A percentile compares a stretch with the other conserved stretches of the same genome.
These are phyloP conservation scores for Theonella swinhoei DNA, from an alignment of 37 sponge, comb jelly and placozoan genomes.

Conservation along the genomic window DNA sequence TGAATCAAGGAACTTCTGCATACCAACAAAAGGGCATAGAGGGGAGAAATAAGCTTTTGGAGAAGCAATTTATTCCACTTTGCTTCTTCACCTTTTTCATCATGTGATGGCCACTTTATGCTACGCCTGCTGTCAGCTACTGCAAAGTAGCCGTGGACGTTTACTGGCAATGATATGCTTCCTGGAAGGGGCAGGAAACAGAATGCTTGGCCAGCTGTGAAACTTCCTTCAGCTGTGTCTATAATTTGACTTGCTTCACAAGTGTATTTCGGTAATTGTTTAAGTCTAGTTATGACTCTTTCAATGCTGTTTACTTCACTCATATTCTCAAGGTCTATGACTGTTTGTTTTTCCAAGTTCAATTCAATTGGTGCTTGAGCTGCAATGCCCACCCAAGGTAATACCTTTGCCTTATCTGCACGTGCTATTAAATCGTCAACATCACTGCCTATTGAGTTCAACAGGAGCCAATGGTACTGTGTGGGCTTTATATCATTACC, in stretches of 20 bases:
- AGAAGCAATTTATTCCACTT: constrained; percentile 71
- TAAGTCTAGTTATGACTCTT: neutral
- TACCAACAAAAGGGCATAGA: constrained; percentile 52
- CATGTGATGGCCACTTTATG: constrained; percentile 82
- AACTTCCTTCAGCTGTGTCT: too few relatives aligned
- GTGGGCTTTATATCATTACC: too few relatives aligned
- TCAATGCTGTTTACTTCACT: neutral
- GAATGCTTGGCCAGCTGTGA: constrained; percentile 61
- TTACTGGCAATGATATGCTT: constrained; percentile 59
- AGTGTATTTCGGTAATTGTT: neutral
- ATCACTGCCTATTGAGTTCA: constrained; percentile 53
- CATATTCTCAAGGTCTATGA: neutral
- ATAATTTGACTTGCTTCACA: neutral
- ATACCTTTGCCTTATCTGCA: constrained; percentile 25
- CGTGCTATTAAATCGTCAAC: constrained; percentile 12
- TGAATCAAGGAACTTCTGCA: constrained; percentile 16
- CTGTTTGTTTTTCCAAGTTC: neutral
- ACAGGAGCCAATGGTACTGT: constrained; percentile 54
- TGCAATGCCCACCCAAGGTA: constrained; percentile 85
- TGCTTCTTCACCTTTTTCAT: constrained; percentile 70
- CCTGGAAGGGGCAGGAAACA: constrained; percentile 86
- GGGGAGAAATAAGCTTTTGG: constrained; percentile 26
- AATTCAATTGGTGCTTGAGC: constrained; percentile 19
- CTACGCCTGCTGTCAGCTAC: constrained; percentile 65
- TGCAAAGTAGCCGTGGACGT: constrained; percentile 84